phyloP scores from a whole-genome alignment of 2,888 invertebrate genomes.

The Dasypolia templi region DNA sequence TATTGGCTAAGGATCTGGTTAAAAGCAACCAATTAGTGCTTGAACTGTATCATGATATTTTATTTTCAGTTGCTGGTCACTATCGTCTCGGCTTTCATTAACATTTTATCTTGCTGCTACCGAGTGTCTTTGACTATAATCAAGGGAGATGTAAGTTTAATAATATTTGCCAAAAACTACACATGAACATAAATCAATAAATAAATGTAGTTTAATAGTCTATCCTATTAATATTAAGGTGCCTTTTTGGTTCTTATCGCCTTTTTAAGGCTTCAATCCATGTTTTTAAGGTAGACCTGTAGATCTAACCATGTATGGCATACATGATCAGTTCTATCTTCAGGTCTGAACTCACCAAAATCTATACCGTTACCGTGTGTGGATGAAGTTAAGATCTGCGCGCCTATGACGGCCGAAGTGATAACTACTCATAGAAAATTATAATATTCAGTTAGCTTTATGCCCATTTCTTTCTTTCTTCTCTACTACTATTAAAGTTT shows the following conservation, averaged over 20 bases:
- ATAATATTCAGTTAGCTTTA: not conserved
- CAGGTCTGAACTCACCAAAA: not conserved
- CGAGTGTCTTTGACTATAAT: constrained; percentile 71
- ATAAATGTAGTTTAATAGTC: not conserved
- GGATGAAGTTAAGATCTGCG: not conserved
- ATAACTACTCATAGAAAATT: not conserved
- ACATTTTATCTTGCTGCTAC: constrained; percentile 72
- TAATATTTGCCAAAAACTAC: not conserved
- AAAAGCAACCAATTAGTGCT: not conserved
- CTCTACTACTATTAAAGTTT: not conserved
- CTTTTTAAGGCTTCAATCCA: not conserved
- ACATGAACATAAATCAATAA: not conserved
- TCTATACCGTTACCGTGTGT: not conserved
- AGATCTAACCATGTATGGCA: not conserved
- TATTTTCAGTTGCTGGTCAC: constrained; percentile 66
- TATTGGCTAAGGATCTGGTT: not conserved
- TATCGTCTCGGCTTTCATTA: constrained; percentile 74
- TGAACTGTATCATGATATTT: not conserved
- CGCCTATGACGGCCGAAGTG: not conserved
- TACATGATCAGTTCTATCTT: not conserved
- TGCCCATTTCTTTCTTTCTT: not conserved
- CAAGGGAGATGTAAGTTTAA: constrained; percentile 71
- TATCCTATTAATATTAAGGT: no score
- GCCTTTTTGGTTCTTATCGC: not conserved
- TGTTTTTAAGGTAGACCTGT: not conserved